Evolutionary conservation across 37 sponge, comb jelly and placozoan genomes (phyloP).

Genomic region (Cliona cf. orientalis): DNA sequence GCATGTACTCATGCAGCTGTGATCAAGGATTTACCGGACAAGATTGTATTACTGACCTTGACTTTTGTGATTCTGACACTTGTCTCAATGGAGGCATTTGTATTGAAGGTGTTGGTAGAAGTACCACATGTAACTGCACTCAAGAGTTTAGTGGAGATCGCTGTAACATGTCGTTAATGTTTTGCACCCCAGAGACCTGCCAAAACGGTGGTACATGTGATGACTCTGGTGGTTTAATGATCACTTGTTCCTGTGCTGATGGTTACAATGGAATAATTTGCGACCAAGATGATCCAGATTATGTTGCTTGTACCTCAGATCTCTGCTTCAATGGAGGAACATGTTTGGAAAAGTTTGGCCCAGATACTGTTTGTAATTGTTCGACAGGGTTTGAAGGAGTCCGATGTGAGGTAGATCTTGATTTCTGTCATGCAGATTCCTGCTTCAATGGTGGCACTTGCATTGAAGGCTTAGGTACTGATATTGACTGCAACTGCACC

Average conservation of each 20-base stretch:
- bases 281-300: background rate
- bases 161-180: constrained; percentile 32
- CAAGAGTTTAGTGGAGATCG: constrained; percentile 44
- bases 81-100: constrained; percentile 69
- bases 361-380: constrained; percentile 23
- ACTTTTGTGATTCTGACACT: background rate
- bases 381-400: constrained; percentile 19
- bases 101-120: constrained; percentile 31
- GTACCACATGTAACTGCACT: constrained; percentile 38
- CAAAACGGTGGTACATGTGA: constrained; percentile 66
- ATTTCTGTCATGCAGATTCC: constrained; percentile 7
- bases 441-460: constrained; percentile 64
- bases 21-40: constrained; percentile 20
- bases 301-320: background rate
- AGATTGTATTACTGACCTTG: background rate
- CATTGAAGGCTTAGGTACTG: constrained; percentile 26
- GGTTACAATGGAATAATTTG: constrained; percentile 23
- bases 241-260: constrained; percentile 36
- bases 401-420: constrained; percentile 1
- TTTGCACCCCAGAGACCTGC: constrained; percentile 52
- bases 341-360: constrained; percentile 33
- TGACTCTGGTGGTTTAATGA: constrained; percentile 28
- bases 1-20: constrained; percentile 36
- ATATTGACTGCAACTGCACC: constrained; percentile 41
- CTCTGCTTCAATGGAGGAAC: constrained; percentile 52